Conservation (phyloP, 2,113 vertebrate species). For the Thalassoma bifasciatum region DNA sequence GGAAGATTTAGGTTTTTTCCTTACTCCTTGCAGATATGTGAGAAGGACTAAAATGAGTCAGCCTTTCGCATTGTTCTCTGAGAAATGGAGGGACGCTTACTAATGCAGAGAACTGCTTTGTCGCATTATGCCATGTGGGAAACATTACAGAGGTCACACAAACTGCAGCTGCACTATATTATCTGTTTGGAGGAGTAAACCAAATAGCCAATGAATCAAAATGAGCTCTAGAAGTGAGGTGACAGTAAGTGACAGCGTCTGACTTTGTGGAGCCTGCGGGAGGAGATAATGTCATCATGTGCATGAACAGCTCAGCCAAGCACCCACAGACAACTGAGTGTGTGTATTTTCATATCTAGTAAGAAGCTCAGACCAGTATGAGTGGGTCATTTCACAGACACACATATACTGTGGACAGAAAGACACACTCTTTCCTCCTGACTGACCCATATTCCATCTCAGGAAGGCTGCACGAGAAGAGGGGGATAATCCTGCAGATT, state of each 20-base stretch:
- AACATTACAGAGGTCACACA: not conserved
- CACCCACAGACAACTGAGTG: constrained; percentile 14
- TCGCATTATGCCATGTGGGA: not conserved
- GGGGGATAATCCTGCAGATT: constrained; percentile 46
- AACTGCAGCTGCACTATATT: not conserved
- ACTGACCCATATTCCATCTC: constrained; percentile 62
- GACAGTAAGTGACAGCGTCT: constrained; percentile 34
- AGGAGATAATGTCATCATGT: constrained; percentile 64
- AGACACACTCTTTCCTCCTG: constrained; percentile 27
- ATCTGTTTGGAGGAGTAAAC: constrained; percentile 6
- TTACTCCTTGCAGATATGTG: not conserved
- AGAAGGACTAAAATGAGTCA: constrained; percentile 9
- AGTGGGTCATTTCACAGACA: constrained; percentile 43
- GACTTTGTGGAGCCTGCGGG: constrained; percentile 36
- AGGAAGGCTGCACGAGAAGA: constrained; percentile 19
- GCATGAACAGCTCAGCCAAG: constrained; percentile 61
- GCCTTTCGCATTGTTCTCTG: constrained; percentile 19
- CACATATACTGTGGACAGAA: constrained; percentile 23
- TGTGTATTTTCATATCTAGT: constrained; percentile 5
- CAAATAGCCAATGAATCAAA: not conserved
- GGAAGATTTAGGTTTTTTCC: not conserved
- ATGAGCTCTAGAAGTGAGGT: constrained; percentile 2
- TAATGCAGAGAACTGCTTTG: constrained; percentile 8
- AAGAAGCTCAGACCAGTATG: constrained; percentile 1
- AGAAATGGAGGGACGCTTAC: not conserved